Evolutionary conservation across 1,140 invertebrate species (phyloP), one percentile per base, ranked within the genome.

Genomic region (Mamestra configurata): DNA sequence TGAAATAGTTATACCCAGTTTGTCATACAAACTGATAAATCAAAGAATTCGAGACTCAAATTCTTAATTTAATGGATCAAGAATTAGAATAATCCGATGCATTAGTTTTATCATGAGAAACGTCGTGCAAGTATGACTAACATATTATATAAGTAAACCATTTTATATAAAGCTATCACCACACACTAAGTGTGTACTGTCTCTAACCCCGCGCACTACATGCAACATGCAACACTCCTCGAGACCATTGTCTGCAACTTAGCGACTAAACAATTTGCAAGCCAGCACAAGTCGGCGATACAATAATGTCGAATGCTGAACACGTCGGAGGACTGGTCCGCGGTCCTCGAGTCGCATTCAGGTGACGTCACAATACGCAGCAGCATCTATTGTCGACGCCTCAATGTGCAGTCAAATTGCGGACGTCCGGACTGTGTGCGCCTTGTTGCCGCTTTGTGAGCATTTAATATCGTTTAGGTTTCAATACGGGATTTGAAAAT

Each of bases 251-350:
- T 55, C 11, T 22, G 40, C 11, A 43, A 46, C 27, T 49, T 68
- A 5, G 64, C 22, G 40, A 68, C 37, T 68, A 68, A 68, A 68
- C 64, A 68, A 68, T 68, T 68, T 68, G 64, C 64, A 49, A 49
- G 64, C 64, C 37, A 46, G 64, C 64, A 68, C 4, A 68, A 24
- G 64, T 24, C 64, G n/a, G 64, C 18, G 40, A 18, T 49, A 46
- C 64, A 46, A 24, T n/a, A 31, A 24, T 46, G 64, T 46, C 15
- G 64, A 24, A 68, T 46, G 64, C 64, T 24, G 37, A 46, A 49
- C 64, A 68, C 64, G 64, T 68, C 22, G 64, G 15, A 43, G 37
- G 37, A 68, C 37, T 7, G 64, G 10, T n/a, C 64, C 40, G 13
- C 40, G 11, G 24, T 22, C 40, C 46, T 1, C 20, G 61, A 24